Evolutionary conservation across 2,113 vertebrate genomes (phyloP), one percentile per base, ranked within the genome.

Genomic region (Genyomyrus donnyi): DNA sequence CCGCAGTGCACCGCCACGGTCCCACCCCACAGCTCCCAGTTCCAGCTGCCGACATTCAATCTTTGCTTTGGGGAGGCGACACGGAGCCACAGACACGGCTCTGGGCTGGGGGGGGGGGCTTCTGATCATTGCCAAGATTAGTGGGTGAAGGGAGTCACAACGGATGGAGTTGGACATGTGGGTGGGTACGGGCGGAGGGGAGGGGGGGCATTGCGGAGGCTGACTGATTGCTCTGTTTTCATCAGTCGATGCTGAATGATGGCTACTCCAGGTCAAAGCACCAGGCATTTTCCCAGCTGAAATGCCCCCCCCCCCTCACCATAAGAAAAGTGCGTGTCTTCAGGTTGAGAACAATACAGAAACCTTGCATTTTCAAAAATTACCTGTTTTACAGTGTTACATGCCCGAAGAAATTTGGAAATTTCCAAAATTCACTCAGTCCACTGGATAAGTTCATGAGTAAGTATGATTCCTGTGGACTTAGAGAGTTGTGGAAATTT

Each of bases 81-180:
- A 86, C 62, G 88, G 90, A 89, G 84, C 58, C 62, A 53, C 66
- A 87, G 77, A 91, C 90, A 89, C 88, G 83, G 89, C 89, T 90
- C 58, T n/a, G 52, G n/a, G 6, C 3, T 11, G 89, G 90, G 88
- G n/a, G n/a, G n/a, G 89, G 91, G 92, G 92, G 87, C 89, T 90
- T 90, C 90, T 93, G 92, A 93, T 92, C 92, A 89, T 89, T 89
- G 83, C 46, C 91, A 90, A 92, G 92, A 93, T 93, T 91, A 91
- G 86, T 88, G 89, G 91, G 91, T 91, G 91, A 91, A 88, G 90
- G 80, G 89, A 88, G 90, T 89, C 90, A 85, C 90, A 88, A 27
- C 88, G 74, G 74, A 89, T 4, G 11, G 87, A 89, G 56, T 46
- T 86, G 0, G 53, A 87, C 92, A 74, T 74, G 70, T 31, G 31